Conservation (phyloP, 1,140 invertebrate species). For the Brachionus plicatilis region DNA sequence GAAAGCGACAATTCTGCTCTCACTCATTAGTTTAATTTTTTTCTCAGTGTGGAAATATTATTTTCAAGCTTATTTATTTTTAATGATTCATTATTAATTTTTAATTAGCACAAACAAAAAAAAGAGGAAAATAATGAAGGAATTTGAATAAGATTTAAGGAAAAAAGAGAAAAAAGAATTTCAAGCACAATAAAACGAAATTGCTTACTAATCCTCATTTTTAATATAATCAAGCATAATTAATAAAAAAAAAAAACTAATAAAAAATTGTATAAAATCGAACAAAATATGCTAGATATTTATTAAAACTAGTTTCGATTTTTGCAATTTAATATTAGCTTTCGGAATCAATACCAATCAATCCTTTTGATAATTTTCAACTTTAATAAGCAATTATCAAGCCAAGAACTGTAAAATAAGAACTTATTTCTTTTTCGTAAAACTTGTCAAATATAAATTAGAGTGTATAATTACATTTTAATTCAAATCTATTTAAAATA, state of each 20-base stretch:
- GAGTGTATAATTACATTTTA: not conserved
- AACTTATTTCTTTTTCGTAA: not conserved
- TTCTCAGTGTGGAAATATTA: slow-evolving; percentile 19
- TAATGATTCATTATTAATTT: slow-evolving; percentile 26
- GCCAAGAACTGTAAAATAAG: not conserved
- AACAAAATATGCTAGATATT: slow-evolving; percentile 1
- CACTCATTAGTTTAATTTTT: slow-evolving; percentile 2
- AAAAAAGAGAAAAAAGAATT: not conserved
- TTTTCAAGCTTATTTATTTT: slow-evolving; percentile 26
- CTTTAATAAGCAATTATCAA: not conserved
- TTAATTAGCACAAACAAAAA: slow-evolving; percentile 19
- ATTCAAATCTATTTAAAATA: not conserved
- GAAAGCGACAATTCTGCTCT: not conserved
- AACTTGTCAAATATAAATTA: not conserved
- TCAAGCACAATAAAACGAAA: not conserved
- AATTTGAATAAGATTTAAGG: not conserved
- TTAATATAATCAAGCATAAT: slow-evolving; percentile 2
- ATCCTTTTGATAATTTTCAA: not conserved
- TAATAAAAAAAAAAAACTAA: not conserved
- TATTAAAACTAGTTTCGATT: not conserved
- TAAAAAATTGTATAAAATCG: not conserved
- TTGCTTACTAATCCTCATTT: not conserved
- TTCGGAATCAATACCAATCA: not conserved
- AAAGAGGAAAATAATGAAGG: not conserved
- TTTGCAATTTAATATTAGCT: not conserved